phyloP scores from a whole-genome alignment of 1,140 invertebrate genomes.

The Agrilus planipennis region DNA sequence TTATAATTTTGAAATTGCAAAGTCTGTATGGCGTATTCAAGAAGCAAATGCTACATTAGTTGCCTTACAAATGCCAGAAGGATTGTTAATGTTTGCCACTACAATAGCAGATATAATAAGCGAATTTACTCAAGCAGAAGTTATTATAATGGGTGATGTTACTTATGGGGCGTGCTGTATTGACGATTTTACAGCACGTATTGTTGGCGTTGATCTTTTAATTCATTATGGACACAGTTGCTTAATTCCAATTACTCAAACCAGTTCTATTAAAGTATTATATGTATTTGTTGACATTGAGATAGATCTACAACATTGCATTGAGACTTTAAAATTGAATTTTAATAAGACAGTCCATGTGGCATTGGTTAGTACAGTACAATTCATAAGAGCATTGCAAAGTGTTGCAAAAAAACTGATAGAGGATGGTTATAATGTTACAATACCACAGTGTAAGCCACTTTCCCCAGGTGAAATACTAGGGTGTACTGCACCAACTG shows the following conservation, averaged over 20 bases:
- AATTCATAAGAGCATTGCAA: constrained; percentile 92
- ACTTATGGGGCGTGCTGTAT: constrained; percentile 99
- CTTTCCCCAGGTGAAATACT: constrained; percentile 91
- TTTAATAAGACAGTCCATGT: constrained; percentile 53
- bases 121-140: constrained; percentile 82
- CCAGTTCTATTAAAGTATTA: constrained; percentile 77
- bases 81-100: constrained; percentile 80
- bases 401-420: constrained; percentile 57
- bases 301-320: constrained; percentile 85
- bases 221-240: constrained; percentile 99
- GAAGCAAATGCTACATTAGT: constrained; percentile 74
- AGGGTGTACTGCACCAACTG: constrained; percentile 89
- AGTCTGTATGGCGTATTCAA: constrained; percentile 93
- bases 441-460: constrained; percentile 87
- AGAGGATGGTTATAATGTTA: constrained; percentile 60
- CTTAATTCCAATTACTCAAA: constrained; percentile 90
- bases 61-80: constrained; percentile 96
- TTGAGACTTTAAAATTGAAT: constrained; percentile 80
- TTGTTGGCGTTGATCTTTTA: constrained; percentile 82
- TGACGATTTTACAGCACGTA: constrained; percentile 91
- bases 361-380: constrained; percentile 89
- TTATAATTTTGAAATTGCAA: constrained; percentile 98
- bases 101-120: constrained; percentile 91
- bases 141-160: constrained; percentile 94
- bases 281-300: constrained; percentile 95